Base-by-base conservation (phyloP, 2,888 invertebrate species). In the Amblyjoppa proteus region DNA sequence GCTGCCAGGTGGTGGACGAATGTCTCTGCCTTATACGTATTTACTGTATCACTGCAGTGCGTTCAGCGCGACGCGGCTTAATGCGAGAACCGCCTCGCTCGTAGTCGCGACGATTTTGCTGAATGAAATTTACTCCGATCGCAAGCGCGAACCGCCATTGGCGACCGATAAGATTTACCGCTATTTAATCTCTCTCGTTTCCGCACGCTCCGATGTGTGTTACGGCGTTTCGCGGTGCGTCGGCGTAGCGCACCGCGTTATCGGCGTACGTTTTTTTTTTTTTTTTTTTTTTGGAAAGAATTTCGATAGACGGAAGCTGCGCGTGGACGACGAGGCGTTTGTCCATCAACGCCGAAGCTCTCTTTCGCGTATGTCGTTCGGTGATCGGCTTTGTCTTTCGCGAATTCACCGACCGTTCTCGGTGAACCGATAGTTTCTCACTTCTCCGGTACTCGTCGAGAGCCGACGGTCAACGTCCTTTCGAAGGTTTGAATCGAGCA, bases 381-480 rank as follows among this genome's bases (percentile, higher is more conserved):
- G 64, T 6, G n/a, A 0, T n/a, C 31, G 34, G 31, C 34, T 34
- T 78, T 66, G 71, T 61, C 73, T 71, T 28, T 76, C 38, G 76
- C 53, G 76, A n/a, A 73, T 78, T 73, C 49, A 66, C 20, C 45
- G 13, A 41, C 16, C 69, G 38, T 49, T 34, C 73, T 31, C 56
- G 64, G 70, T 66, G 34, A 68, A 16, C 31, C 73, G 68, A 73
- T 66, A 34, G 83, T 73, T 77, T 83, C 83, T 78, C 73, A 73
- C 73, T 80, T 80, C 79, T 73, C 49, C 41, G 76, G 61, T 79
- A 66, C 66, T 58, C 68, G 61, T 20, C 61, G 64, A 82, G 64
- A 64, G 64, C 31, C 74, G 70, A 70, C 90, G 92, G 92, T 93
- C 92, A 93, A 92, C 89, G 93, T 92, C 91, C 92, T 92, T 90